Conservation (phyloP, 2,113 vertebrate genomes). For the Acrocephalus arundinaceus region DNA sequence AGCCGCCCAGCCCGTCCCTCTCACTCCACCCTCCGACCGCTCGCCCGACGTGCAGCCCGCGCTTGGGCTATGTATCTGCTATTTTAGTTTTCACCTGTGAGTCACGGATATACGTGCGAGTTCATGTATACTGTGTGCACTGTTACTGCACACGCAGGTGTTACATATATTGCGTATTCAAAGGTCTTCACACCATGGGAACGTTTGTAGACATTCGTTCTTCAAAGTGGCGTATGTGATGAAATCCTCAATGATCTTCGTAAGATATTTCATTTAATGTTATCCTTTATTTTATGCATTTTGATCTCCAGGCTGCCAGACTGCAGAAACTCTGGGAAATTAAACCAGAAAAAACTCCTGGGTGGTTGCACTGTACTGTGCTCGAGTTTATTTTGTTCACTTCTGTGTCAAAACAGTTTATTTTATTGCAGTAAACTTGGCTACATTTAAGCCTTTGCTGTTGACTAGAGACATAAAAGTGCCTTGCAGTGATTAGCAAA, state of each 20-base stretch:
- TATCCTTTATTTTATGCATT: neutral
- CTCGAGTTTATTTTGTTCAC: neutral
- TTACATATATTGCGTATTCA: fast-evolving
- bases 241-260: fast-evolving
- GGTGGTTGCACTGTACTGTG: neutral
- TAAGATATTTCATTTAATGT: neutral
- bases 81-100: neutral
- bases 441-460: neutral
- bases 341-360: neutral
- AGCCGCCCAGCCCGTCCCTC: slow-evolving; percentile 46
- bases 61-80: fast-evolving
- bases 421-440: neutral
- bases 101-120: neutral
- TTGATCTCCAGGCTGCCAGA: neutral
- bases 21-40: slow-evolving; percentile 75
- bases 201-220: neutral
- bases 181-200: neutral
- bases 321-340: neutral
- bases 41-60: slow-evolving; percentile 55
- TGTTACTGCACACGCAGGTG: neutral
- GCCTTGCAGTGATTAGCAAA: neutral
- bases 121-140: fast-evolving
- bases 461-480: neutral
- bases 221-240: neutral
- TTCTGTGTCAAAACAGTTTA: neutral